Evolutionary conservation across 2,797 vertebrate species (phyloP).

Genomic region (Varecia variegata): DNA sequence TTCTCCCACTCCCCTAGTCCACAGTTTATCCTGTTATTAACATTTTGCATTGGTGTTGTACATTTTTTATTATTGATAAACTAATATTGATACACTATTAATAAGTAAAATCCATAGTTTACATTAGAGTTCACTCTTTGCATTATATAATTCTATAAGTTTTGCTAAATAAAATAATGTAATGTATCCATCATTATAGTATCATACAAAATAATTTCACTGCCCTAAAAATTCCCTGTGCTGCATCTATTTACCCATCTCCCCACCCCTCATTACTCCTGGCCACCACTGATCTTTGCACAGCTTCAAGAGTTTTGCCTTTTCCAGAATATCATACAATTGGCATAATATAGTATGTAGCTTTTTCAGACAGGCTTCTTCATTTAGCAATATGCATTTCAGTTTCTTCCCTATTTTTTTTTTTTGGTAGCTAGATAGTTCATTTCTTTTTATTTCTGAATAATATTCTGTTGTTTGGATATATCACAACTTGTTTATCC

Average conservation of each 20-base stretch:
- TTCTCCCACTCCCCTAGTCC: not conserved
- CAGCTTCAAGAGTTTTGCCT: not conserved
- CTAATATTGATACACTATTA: not conserved
- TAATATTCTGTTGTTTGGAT: not conserved
- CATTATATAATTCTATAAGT: not conserved
- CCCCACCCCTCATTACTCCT: not conserved
- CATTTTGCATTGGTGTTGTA: not conserved
- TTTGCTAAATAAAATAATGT: conserved; percentile 28
- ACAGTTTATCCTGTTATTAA: not conserved
- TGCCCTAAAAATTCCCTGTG: not conserved
- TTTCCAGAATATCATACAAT: not conserved
- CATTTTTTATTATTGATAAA: not conserved
- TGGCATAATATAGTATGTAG: not conserved
- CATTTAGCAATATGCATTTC: not conserved
- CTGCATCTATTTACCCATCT: not conserved
- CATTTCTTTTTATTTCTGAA: conserved; percentile 11
- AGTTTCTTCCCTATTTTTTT: not conserved
- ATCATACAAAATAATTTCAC: not conserved
- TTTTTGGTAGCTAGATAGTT: not conserved
- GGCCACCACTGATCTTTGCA: not conserved
- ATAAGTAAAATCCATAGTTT: not conserved
- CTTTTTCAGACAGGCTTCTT: conserved; percentile 14
- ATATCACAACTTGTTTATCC: not conserved
- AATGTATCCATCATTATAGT: not conserved
- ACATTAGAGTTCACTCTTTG: not conserved